Conservation (phyloP, 2,797 vertebrate species). For the Sylvilagus floridanus region DNA sequence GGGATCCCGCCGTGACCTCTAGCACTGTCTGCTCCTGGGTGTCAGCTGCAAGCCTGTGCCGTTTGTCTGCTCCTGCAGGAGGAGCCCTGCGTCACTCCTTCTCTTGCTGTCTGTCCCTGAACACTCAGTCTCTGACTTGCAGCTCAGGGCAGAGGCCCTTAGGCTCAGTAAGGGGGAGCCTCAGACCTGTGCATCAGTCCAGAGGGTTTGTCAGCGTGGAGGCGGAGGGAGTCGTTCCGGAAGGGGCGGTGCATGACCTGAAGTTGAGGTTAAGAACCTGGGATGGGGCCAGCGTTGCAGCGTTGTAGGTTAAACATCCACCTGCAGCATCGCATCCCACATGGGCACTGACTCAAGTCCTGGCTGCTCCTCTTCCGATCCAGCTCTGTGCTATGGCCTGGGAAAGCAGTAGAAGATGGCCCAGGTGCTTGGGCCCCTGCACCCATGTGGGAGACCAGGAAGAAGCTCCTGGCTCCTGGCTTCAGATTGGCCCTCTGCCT, state of each 20-base stretch:
- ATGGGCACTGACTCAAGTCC: no score
- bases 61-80: no score
- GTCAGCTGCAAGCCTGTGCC: neutral
- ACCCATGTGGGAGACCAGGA: no score
- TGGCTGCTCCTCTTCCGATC: no score
- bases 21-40: neutral
- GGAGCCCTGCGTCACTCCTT: fast-evolving
- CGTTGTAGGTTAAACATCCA: no score
- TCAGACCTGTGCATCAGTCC: neutral
- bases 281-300: no score
- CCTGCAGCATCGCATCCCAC: no score
- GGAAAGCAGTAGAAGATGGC: no score
- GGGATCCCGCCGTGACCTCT: neutral
- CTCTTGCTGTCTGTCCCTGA: neutral
- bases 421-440: no score
- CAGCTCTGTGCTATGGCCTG: no score
- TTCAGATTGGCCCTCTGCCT: no score
- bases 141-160: neutral
- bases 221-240: neutral
- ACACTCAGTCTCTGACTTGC: neutral
- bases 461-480: no score
- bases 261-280: neutral
- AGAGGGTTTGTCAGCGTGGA: neutral
- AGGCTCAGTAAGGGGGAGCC: neutral
- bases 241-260: fast-evolving